Evolutionary conservation across 2,888 invertebrate genomes (phyloP).

Genomic region (Xestia sexstrigata): DNA sequence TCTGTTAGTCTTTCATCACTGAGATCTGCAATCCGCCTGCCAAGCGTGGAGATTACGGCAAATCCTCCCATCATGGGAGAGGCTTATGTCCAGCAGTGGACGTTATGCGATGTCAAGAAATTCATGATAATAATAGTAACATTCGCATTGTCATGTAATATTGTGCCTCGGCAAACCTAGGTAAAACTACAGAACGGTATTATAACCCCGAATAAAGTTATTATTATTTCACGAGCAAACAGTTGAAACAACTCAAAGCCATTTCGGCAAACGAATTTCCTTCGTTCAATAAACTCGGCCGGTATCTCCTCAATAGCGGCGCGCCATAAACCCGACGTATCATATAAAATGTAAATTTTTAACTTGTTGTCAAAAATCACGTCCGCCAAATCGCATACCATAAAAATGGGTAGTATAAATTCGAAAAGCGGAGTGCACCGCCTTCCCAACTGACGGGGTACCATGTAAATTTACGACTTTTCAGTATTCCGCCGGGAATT

Average conservation of each 20-base stretch:
- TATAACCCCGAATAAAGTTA: constrained; percentile 5
- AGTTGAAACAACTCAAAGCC: constrained; percentile 18
- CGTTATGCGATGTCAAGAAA: neutral
- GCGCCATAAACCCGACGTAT: constrained; percentile 76
- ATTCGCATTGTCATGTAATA: neutral
- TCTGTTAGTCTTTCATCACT: no score
- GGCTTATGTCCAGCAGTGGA: no score
- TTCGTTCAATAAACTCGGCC: constrained; percentile 60
- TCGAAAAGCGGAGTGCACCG: constrained; percentile 79
- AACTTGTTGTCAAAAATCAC: constrained; percentile 86
- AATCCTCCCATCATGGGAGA: no score
- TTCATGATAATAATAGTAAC: neutral
- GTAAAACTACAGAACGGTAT: neutral
- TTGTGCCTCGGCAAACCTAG: neutral
- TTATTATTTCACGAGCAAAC: constrained; percentile 10
- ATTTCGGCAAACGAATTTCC: constrained; percentile 40
- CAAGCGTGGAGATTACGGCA: no score
- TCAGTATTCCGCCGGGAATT: constrained; percentile 87
- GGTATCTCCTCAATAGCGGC: constrained; percentile 62
- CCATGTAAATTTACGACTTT: constrained; percentile 87
- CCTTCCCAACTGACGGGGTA: constrained; percentile 79
- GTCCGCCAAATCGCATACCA: constrained; percentile 80
- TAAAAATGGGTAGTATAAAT: constrained; percentile 85
- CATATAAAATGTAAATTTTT: constrained; percentile 84
- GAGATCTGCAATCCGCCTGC: no score